Conservation (phyloP, 2,888 invertebrate species). For the Timema cristinae region DNA sequence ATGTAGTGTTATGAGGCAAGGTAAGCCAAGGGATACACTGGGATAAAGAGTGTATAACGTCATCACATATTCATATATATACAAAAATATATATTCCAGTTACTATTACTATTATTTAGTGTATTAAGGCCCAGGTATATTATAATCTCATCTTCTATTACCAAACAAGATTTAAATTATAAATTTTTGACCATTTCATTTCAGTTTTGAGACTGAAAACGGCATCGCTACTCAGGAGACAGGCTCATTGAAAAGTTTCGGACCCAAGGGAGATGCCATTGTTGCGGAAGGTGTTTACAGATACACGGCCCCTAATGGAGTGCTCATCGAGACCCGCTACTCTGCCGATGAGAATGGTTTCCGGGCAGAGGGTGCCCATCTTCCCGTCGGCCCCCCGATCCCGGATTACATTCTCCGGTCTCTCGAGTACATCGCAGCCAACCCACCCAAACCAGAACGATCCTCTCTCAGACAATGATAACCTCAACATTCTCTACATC, state of each 20-base stretch:
- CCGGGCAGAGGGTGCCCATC: constrained; percentile 2
- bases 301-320: constrained; percentile 7
- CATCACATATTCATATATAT: no score
- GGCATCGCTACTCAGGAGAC: constrained; percentile 10
- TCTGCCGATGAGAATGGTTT: constrained; percentile 8
- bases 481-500: no score
- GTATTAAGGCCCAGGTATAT: no score
- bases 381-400: constrained; percentile 6
- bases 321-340: constrained; percentile 10
- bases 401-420: neutral
- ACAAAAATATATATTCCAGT: no score
- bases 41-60: no score
- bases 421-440: constrained; percentile 6
- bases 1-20: no score
- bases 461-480: neutral
- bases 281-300: constrained; percentile 7
- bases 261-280: neutral
- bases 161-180: no score
- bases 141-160: no score
- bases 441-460: neutral
- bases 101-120: no score
- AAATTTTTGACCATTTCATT: no score
- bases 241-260: neutral
- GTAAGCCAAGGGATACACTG: no score
- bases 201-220: constrained; percentile 11